Conservation (phyloP, 2,888 invertebrate species). For the Lasiommata megera region DNA sequence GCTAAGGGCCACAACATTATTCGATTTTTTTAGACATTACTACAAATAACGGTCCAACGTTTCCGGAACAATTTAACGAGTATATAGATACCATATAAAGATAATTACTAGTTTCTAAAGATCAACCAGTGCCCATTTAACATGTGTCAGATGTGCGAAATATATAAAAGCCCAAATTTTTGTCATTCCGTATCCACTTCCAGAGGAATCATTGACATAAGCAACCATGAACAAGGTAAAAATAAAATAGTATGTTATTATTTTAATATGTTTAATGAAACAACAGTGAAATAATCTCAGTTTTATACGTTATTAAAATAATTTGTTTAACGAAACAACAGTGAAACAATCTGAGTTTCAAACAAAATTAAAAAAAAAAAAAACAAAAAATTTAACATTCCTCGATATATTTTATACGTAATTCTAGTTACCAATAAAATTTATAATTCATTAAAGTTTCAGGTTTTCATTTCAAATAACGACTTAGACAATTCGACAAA, state of each 20-base stretch:
- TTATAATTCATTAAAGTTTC: too few relatives aligned
- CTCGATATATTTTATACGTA: too few relatives aligned
- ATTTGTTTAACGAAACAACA: too few relatives aligned
- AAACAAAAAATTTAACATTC: too few relatives aligned
- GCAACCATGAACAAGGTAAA: conserved; percentile 71
- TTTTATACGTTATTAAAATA: too few relatives aligned
- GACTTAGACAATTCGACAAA: too few relatives aligned
- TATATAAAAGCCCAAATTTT: conserved; percentile 61
- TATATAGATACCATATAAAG: conserved; percentile 22
- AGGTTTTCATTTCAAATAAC: too few relatives aligned
- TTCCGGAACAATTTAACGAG: conserved; percentile 42
- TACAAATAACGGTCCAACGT: conserved; percentile 37
- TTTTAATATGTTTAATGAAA: too few relatives aligned
- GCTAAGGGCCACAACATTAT: neutral
- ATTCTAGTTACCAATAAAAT: too few relatives aligned
- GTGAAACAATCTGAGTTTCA: too few relatives aligned
- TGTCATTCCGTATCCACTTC: conserved; percentile 54
- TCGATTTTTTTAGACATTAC: neutral
- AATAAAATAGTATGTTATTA: neutral
- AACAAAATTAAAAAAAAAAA: too few relatives aligned
- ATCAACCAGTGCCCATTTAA: conserved; percentile 24
- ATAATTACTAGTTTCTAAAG: conserved; percentile 24
- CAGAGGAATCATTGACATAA: conserved; percentile 50
- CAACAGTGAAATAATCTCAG: too few relatives aligned
- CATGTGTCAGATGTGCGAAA: conserved; percentile 35